These are phyloP conservation scores for Aegotheles bennettii DNA, from an alignment of 2,113 vertebrate species.

Conservation along the genomic window DNA sequence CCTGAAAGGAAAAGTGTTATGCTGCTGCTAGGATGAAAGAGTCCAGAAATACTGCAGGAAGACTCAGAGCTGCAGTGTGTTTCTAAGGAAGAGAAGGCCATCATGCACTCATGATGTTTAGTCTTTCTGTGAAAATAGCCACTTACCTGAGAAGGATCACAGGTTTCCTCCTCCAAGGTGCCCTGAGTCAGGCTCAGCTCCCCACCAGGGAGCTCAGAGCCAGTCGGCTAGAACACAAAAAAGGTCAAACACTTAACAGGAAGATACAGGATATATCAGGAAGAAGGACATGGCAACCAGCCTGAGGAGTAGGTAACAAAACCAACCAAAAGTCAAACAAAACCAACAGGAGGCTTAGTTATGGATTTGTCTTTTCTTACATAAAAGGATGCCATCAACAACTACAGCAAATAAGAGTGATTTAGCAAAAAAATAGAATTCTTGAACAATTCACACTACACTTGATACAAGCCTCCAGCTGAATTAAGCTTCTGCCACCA, in stretches of 20 bases:
- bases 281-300: not conserved
- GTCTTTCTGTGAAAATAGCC: not conserved
- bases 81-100: not conserved
- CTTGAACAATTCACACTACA: not conserved
- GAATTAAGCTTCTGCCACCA: not conserved
- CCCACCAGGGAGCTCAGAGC: not conserved
- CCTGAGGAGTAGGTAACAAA: not conserved
- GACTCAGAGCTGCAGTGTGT: not conserved
- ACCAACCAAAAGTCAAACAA: not conserved
- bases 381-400: not conserved
- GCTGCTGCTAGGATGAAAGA: not conserved
- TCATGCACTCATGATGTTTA: fast-evolving
- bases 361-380: not conserved
- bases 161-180: not conserved
- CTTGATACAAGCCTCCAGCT: not conserved
- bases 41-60: not conserved
- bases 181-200: not conserved
- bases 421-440: not conserved
- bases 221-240: not conserved
- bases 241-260: not conserved
- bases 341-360: not conserved
- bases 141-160: not conserved
- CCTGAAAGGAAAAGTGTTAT: not conserved
- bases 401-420: not conserved
- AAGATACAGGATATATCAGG: not conserved